These are phyloP conservation scores for Scylla paramamosain DNA, from an alignment of 1,140 invertebrate genomes.

Conservation along the genomic window DNA sequence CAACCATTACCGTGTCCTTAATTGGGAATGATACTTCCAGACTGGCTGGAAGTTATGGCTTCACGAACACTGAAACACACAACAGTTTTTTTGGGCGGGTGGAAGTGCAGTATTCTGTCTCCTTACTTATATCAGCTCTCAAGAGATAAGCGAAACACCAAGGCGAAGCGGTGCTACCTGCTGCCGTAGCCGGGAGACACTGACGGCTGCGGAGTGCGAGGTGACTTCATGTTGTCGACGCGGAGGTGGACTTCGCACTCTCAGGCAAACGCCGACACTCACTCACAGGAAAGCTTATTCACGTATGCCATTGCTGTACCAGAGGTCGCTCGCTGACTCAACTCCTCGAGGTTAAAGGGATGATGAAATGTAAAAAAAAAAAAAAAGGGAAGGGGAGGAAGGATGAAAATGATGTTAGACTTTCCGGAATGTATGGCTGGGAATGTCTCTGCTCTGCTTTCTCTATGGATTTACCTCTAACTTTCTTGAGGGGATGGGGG, in stretches of 20 bases:
- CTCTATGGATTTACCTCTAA: too few relatives aligned
- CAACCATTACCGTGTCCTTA: not conserved
- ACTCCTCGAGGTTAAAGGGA: not conserved
- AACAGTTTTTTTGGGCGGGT: too few relatives aligned
- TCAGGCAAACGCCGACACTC: not conserved
- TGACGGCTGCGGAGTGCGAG: not conserved
- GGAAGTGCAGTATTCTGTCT: not conserved
- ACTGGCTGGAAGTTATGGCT: not conserved
- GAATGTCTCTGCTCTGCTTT: too few relatives aligned
- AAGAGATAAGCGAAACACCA: not conserved
- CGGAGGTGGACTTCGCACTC: not conserved
- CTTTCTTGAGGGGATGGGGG: too few relatives aligned
- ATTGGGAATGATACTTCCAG: not conserved
- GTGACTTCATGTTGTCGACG: not conserved
- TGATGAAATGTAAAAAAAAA: conserved; percentile 24
- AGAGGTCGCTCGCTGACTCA: not conserved
- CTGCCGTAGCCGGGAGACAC: not conserved
- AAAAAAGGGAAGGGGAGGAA: not conserved
- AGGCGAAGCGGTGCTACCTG: not conserved
- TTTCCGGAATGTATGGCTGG: too few relatives aligned
- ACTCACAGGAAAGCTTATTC: not conserved
- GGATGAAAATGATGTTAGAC: not conserved
- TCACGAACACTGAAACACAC: not conserved
- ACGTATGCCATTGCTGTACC: not conserved
- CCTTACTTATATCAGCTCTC: not conserved